These are phyloP conservation scores for Polydrusus tereticollis DNA, from an alignment of 2,888 invertebrate genomes.

Conservation along the genomic window DNA sequence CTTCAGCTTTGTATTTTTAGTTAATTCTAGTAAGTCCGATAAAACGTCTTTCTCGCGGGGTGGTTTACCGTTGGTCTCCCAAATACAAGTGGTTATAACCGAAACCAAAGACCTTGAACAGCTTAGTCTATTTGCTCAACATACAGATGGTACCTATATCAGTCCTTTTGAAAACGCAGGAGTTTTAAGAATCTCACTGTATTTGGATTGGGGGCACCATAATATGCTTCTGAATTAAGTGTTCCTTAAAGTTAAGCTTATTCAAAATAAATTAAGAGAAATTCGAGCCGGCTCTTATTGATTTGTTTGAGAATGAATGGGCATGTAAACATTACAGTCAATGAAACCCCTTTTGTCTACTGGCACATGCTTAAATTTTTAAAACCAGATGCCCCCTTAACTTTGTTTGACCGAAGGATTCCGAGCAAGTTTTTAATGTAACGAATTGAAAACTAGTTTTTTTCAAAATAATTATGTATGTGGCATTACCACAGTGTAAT, in stretches of 20 bases:
- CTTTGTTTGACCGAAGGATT: background rate
- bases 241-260: conserved; percentile 18
- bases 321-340: conserved; percentile 4
- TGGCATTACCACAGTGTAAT: background rate
- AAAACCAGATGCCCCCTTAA: conserved; percentile 4
- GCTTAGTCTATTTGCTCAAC: too few relatives aligned
- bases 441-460: background rate
- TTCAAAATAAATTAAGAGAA: conserved; percentile 34
- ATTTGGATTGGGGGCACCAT: conserved; percentile 14
- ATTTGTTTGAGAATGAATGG: conserved; percentile 6
- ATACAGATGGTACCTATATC: too few relatives aligned
- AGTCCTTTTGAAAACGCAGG: background rate
- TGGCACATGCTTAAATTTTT: too few relatives aligned
- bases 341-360: background rate
- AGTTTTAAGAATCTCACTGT: conserved; percentile 1
- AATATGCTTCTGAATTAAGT: conserved; percentile 11
- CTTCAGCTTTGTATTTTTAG: too few relatives aligned
- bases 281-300: conserved; percentile 12
- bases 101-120: too few relatives aligned
- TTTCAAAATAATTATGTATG: background rate
- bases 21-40: too few relatives aligned
- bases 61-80: too few relatives aligned
- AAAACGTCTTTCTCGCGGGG: too few relatives aligned
- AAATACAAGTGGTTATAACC: too few relatives aligned
- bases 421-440: background rate